Base-by-base conservation (phyloP, 2,888 invertebrate species). In the Drosophila mulleri region DNA sequence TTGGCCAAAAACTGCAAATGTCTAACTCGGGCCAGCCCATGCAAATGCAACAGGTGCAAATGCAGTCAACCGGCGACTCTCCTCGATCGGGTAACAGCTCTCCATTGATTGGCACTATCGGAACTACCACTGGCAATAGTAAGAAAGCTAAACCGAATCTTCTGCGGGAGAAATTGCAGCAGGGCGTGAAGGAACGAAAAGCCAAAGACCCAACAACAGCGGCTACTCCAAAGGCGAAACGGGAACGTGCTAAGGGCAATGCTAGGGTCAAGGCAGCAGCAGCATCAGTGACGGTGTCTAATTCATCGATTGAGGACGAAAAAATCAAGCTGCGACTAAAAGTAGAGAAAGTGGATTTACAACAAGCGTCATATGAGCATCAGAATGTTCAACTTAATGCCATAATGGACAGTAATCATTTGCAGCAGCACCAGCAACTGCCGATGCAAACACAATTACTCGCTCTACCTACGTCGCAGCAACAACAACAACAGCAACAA, bases 311-410 rank as follows among this genome's bases (percentile, higher is more conserved):
- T 14, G 57, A 81, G 2, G 91, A 88, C 75, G 97, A 97, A 89
- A 97, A 97, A 89, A 96, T 97, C 72, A 97, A 97, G 91, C 93
- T 98, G 58, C 94, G 97, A 76, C 93, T 98, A 42, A 97, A 97
- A 90, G 92, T 98, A 70, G 97, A 97, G 84, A 97, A 97, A 91
- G 95, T 95, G 52, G 97, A 97, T 91, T 59, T 70, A 29, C 12
- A 52, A 41, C 18, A 68, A 64, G 29, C 65, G 37, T 3, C 41
- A 26, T 59, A 72, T 56, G 87, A 84, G 11, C 72, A 75, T 16
- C 78, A 73, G 7, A 70, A 77, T 37, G 29, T 54, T 8, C 77
- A 85, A 20, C 45, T 80, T 2, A 78, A 79, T 75, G 59, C 71
- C 59, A 62, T 80, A 11, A 62, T 70, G 41, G 85, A 84, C 18